Evolutionary conservation across 2,888 invertebrate genomes (phyloP), one percentile per base, ranked within the genome.

Genomic region (Vandiemenella viatica): DNA sequence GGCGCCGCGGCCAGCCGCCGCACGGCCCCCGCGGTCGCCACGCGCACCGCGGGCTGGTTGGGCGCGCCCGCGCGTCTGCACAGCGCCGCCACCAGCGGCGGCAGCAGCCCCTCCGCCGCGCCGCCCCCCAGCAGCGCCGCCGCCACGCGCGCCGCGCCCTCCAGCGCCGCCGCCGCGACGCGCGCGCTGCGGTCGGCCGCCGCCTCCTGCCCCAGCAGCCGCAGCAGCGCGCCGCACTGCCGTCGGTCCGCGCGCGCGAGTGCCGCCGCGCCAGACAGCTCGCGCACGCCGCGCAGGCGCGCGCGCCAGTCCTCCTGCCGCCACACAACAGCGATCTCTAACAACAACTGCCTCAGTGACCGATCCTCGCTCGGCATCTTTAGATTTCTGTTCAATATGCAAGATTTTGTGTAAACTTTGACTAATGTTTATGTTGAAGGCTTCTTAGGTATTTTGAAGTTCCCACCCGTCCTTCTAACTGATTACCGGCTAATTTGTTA

Each of bases 131-230:
- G 48, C 44, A 57, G 32, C 8, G 57, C 49, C 3, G 51, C 62
- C 56, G 62, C 58, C 8, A 63, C 63, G 10, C 64, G 62, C 56
- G 62, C 58, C 8, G 63, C 63, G 10, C 64, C 71, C 58, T 56
- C 62, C 59, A 60, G 67, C 56, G 59, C 75, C 50, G 61, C 69
- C 61, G 62, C 68, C 57, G 60, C 72, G 18, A 67, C 71, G 60
- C 60, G 68, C 61, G 63, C 69, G 61, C 58, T 74, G 50, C 76
- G 72, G 63, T 83, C 83, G 51, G 79, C 76, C 26, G 78, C 70
- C 17, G 73, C 61, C 45, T 65, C 63, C 38, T 66, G 66, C 18
- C 84, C 66, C 44, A 77, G 65, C 21, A 79, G 75, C 56, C 76
- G 71, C 49, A 84, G 67, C 52, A 83, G 71, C 21, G 75, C 70